Evolutionary conservation across 2,797 vertebrate species (phyloP), one percentile per base, ranked within the genome.

Genomic region (Ateles fusciceps): DNA sequence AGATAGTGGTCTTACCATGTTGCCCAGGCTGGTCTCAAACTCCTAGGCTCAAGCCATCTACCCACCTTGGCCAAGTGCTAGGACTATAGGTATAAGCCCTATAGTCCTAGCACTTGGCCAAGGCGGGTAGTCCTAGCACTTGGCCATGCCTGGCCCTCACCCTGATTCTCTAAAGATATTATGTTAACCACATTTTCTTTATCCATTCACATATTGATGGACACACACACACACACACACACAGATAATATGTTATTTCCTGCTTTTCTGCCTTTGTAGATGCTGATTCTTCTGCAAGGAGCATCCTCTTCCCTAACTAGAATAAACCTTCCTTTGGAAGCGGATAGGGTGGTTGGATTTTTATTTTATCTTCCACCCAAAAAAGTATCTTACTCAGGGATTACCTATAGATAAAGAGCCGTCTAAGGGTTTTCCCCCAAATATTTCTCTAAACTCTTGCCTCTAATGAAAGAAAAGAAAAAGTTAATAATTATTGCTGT

Each of bases 401-500:
- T 75, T 91, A 85, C 81, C 39, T 42, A 7, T 46, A 91, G 83
- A 89, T 87, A 88, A 89, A 94, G 50, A 85, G 10, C 50, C 81
- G 15, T 81, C 24, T 89, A 79, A 90, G n/a, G 7, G 59, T 76
- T 76, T 87, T 84, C 55, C 4, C 78, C 44, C 50, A 93, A 90
- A 44, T 96, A 72, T 59, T 93, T 84, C 61, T 95, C 42, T 48
- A 46, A 96, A 61, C 39, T 85, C 55, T 96, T 91, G 7, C 11
- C n/a, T 95, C 22, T 96, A 68, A 79, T 96, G 85, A 91, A 89
- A 91, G 55, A 85, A 55, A 91, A 95, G 76, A 74, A 94, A 88
- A 75, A 81, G 12, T 46, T 86, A 61, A 79, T 39, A 71, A 71
- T 92, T 76, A 89, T 74, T 95, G 79, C 72, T 44, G n/a, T 36